phyloP scores from a whole-genome alignment of 2,113 vertebrate species.

The Neoarius graeffei region DNA sequence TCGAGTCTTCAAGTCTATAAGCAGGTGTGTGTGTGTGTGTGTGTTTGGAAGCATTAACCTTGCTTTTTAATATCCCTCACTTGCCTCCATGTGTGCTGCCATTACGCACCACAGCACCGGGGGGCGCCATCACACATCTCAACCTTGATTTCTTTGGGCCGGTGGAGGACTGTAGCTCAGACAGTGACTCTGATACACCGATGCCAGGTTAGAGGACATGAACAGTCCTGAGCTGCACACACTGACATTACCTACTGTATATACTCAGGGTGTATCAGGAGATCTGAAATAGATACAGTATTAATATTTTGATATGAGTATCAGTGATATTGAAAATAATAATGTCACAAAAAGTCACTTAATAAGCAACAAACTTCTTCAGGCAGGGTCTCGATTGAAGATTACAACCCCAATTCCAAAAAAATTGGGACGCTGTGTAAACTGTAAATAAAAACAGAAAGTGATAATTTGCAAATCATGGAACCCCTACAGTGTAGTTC shows the following conservation, averaged over 20 bases:
- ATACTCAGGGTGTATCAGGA: not conserved
- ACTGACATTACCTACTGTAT: not conserved
- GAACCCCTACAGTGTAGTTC: no score
- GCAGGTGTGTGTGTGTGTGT: not conserved
- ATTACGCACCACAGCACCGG: conserved; percentile 14
- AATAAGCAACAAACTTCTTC: not conserved
- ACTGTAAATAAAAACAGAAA: no score
- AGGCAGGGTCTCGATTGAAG: no score
- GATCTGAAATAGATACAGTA: not conserved
- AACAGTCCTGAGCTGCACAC: not conserved
- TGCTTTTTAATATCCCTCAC: not conserved
- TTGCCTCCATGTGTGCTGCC: conserved; percentile 18
- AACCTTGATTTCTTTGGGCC: conserved; percentile 95
- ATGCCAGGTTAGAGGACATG: conserved; percentile 88
- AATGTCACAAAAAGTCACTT: not conserved
- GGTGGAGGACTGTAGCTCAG: conserved; percentile 84
- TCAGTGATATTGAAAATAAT: not conserved
- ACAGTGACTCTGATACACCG: conserved; percentile 75
- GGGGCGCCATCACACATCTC: conserved; percentile 63
- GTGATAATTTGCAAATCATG: no score
- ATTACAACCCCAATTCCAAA: no score
- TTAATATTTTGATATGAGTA: no score
- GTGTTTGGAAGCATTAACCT: not conserved
- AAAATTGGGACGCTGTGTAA: no score
- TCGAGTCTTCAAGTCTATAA: not conserved